Evolutionary conservation across 2,888 invertebrate genomes (phyloP).

Genomic region (Apotomis turbidana): DNA sequence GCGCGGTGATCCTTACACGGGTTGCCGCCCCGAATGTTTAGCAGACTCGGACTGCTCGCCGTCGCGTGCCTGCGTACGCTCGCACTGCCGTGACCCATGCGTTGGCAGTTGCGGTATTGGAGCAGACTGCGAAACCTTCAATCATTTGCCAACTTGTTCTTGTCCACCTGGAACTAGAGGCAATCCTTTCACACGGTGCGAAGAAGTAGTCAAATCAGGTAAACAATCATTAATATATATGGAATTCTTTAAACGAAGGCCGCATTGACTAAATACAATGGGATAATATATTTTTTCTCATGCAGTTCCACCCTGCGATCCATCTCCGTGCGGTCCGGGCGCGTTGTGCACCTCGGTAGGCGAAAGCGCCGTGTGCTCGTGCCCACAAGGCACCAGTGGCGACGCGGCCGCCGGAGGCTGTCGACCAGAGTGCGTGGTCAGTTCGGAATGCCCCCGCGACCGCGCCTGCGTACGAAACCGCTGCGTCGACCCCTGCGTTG

Average conservation of each 20-base stretch:
- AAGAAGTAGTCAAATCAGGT: conserved; percentile 65
- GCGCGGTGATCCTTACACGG: conserved; percentile 90
- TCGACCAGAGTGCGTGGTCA: conserved; percentile 92
- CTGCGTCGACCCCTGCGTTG: conserved; percentile 92
- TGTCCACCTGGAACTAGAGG: conserved; percentile 88
- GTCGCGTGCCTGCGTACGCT: conserved; percentile 91
- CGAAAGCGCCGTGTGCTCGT: conserved; percentile 88
- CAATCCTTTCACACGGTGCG: conserved; percentile 88
- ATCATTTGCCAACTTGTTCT: conserved; percentile 88
- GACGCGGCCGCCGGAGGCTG: conserved; percentile 90
- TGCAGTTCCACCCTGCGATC: conserved; percentile 86
- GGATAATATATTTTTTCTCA: conserved; percentile 25
- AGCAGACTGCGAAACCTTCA: conserved; percentile 89
- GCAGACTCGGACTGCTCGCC: conserved; percentile 94
- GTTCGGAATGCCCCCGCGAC: conserved; percentile 90
- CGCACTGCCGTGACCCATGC: conserved; percentile 93
- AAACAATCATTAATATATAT: conserved; percentile 45
- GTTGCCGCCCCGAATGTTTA: conserved; percentile 92
- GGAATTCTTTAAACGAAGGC: not conserved
- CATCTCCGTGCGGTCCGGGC: conserved; percentile 91
- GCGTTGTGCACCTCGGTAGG: conserved; percentile 85
- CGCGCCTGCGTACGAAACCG: conserved; percentile 90
- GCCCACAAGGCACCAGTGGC: conserved; percentile 89
- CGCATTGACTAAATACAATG: not conserved
- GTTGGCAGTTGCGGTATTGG: conserved; percentile 92